Conservation (phyloP, 2,888 invertebrate species). For the Cosmia trapezina region DNA sequence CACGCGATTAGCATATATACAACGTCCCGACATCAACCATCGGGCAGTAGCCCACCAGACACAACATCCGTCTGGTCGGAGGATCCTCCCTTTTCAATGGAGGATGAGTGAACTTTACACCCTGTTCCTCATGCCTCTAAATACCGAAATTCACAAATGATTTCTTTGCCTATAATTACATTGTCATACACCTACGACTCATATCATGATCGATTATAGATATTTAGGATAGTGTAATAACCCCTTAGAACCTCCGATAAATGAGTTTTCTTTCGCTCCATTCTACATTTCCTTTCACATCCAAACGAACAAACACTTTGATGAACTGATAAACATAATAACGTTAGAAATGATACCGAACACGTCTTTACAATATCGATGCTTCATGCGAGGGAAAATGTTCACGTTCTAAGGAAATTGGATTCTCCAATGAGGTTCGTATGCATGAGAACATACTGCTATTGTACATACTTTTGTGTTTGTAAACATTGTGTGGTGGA, state of each 20-base stretch:
- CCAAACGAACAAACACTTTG: conserved; percentile 20
- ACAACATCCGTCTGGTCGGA: too few species aligned
- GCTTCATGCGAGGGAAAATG: conserved; percentile 75
- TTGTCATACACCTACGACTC: neutral
- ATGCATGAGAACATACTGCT: conserved; percentile 46
- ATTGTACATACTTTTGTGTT: conserved; percentile 27
- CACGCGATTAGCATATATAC: too few species aligned
- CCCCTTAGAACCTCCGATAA: neutral
- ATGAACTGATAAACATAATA: conserved; percentile 50
- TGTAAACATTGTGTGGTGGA: conserved; percentile 35
- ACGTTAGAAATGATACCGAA: conserved; percentile 42
- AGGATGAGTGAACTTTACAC: too few species aligned
- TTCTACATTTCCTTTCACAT: neutral
- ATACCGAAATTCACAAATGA: too few species aligned
- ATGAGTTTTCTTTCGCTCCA: neutral
- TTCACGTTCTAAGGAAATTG: conserved; percentile 81
- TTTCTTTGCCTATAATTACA: too few species aligned
- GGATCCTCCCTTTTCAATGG: too few species aligned
- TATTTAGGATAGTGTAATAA: neutral
- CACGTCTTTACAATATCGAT: conserved; percentile 72
- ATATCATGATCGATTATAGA: neutral
- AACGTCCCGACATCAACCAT: too few species aligned
- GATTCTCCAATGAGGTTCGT: conserved; percentile 76
- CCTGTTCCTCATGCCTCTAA: too few species aligned
- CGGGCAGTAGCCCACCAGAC: too few species aligned